These are phyloP conservation scores for Procapra przewalskii DNA, from an alignment of 2,113 vertebrate genomes.

Conservation along the genomic window DNA sequence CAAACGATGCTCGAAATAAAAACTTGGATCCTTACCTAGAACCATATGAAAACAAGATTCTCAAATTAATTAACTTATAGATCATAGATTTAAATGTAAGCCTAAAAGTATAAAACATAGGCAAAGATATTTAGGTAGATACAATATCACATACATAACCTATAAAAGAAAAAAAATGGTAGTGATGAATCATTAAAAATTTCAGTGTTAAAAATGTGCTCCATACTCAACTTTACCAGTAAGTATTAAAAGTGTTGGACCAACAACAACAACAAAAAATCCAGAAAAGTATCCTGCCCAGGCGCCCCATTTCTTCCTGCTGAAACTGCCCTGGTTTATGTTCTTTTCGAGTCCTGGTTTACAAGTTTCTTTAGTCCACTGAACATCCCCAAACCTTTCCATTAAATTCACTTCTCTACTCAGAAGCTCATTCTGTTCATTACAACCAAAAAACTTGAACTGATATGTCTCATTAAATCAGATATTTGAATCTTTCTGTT, in stretches of 20 bases:
- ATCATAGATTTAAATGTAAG: not conserved
- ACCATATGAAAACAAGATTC: not conserved
- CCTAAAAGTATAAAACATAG: not conserved
- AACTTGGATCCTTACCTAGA: not conserved
- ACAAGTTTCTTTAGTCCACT: not conserved
- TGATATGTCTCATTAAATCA: not conserved
- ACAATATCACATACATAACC: not conserved
- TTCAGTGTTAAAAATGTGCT: not conserved
- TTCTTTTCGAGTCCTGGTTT: not conserved
- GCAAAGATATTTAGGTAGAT: not conserved
- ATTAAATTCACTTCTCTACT: not conserved
- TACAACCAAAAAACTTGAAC: not conserved
- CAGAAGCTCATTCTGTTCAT: not conserved
- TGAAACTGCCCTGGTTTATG: not conserved
- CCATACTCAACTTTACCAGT: not conserved
- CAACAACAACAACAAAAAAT: not conserved
- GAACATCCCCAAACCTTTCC: not conserved
- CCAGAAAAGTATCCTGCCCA: not conserved
- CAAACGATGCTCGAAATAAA: not conserved
- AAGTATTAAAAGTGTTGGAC: not conserved
- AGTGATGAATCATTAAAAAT: not conserved
- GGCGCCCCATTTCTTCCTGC: not conserved
- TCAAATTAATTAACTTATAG: not conserved
- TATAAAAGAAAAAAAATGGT: not conserved
- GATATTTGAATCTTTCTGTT: not conserved